phyloP scores from a whole-genome alignment of 1,140 invertebrate species.

The Chironomus striatipennis region DNA sequence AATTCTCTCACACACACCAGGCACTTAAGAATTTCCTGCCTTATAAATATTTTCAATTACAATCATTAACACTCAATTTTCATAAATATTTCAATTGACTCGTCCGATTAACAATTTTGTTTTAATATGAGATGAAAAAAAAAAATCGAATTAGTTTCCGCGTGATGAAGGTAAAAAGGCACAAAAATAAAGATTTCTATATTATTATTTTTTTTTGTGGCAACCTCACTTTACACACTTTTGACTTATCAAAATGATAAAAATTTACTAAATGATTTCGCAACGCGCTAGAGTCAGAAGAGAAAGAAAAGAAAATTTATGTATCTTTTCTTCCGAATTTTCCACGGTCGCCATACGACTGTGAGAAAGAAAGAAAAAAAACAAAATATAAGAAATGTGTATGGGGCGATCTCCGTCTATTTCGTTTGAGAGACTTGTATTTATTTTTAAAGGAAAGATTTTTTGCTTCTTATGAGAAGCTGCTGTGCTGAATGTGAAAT shows the following conservation, averaged over 20 bases:
- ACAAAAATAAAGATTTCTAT: too few species aligned
- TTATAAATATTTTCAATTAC: background rate
- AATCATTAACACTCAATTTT: background rate
- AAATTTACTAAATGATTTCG: slow-evolving; percentile 7
- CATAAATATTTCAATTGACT: background rate
- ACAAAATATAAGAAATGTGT: too few species aligned
- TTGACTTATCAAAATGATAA: slow-evolving; percentile 14
- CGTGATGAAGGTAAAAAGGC: background rate
- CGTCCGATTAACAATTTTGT: background rate
- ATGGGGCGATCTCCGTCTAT: background rate
- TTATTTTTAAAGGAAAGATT: slow-evolving; percentile 4
- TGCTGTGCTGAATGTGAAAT: background rate
- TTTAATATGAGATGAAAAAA: too few species aligned
- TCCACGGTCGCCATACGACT: background rate
- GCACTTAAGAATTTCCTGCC: too few species aligned
- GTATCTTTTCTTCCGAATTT: background rate
- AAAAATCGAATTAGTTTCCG: background rate
- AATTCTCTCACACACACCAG: too few species aligned
- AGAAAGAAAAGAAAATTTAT: slow-evolving; percentile 6
- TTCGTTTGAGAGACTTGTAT: background rate
- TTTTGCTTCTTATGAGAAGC: background rate
- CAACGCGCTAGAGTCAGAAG: background rate
- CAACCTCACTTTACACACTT: background rate
- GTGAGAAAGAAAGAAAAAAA: background rate
- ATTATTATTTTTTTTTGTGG: too few species aligned